phyloP scores from a whole-genome alignment of 2,797 vertebrate genomes.

The Pampus argenteus region DNA sequence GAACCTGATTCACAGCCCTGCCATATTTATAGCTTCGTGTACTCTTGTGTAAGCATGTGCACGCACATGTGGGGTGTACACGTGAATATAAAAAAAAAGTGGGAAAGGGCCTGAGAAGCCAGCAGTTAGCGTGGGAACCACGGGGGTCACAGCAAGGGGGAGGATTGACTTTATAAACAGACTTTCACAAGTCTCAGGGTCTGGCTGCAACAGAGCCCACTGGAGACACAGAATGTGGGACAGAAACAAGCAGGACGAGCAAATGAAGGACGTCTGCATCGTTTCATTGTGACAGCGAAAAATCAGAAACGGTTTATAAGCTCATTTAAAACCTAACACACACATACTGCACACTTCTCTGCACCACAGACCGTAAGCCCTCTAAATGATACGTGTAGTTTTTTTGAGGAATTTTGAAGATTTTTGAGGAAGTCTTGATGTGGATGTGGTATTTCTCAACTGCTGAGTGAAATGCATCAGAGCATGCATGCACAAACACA shows the following conservation, averaged over 20 bases:
- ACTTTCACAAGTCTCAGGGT: constrained; percentile 66
- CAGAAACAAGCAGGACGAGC: constrained; percentile 19
- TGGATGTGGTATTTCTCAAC: constrained; percentile 51
- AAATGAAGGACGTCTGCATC: constrained; percentile 45
- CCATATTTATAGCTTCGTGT: constrained; percentile 66
- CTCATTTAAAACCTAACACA: constrained; percentile 28
- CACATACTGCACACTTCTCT: constrained; percentile 17
- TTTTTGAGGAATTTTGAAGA: constrained; percentile 8
- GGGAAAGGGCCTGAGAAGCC: constrained; percentile 78
- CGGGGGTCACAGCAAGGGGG: constrained; percentile 64
- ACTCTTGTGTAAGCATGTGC: constrained; percentile 9
- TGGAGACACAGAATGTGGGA: constrained; percentile 29
- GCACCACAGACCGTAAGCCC: constrained; percentile 39
- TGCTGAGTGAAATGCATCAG: constrained; percentile 38
- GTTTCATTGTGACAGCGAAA: constrained; percentile 52
- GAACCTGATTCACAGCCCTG: constrained; percentile 39
- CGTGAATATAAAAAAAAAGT: constrained; percentile 37
- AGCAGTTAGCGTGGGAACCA: constrained; percentile 82
- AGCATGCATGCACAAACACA: constrained; percentile 5
- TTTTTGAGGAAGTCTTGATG: constrained; percentile 5
- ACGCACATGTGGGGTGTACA: constrained; percentile 33
- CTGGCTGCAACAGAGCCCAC: constrained; percentile 41
- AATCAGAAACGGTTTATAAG: constrained; percentile 15
- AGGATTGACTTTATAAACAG: constrained; percentile 82
- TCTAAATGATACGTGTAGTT: constrained; percentile 38